Conservation (phyloP, 2,113 vertebrate genomes). For the Dipodomys ordii region DNA sequence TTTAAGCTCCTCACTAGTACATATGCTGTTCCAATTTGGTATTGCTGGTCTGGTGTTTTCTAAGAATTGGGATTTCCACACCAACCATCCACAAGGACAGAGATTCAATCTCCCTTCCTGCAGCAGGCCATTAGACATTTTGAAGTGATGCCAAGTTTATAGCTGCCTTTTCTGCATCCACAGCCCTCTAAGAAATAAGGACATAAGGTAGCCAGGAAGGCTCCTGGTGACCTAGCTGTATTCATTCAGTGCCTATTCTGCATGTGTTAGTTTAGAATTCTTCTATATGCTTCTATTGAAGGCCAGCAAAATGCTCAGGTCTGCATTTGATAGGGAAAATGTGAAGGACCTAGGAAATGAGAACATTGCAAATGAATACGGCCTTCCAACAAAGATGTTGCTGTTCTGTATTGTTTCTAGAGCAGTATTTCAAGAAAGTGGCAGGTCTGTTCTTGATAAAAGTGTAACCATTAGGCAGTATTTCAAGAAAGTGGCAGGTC, state of each 20-base stretch:
- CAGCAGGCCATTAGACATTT: slow-evolving; percentile 62
- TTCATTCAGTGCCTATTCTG: slow-evolving; percentile 61
- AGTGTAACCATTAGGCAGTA: slow-evolving; percentile 36
- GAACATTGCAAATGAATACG: neutral
- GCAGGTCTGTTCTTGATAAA: slow-evolving; percentile 53
- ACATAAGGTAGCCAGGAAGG: slow-evolving; percentile 13
- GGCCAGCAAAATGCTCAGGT: slow-evolving; percentile 62
- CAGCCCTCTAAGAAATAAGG: slow-evolving; percentile 10
- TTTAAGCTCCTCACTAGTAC: slow-evolving; percentile 58
- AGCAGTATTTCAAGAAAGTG: slow-evolving; percentile 37
- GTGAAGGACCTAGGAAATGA: slow-evolving; percentile 35
- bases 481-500: slow-evolving; percentile 38
- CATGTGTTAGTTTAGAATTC: slow-evolving; percentile 53
- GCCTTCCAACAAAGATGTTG: slow-evolving; percentile 43
- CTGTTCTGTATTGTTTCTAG: neutral
- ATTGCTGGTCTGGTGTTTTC: slow-evolving; percentile 58
- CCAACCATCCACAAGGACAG: slow-evolving; percentile 22
- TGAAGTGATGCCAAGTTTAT: slow-evolving; percentile 50
- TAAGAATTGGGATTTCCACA: slow-evolving; percentile 44
- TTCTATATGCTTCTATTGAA: slow-evolving; percentile 58
- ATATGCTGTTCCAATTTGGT: slow-evolving; percentile 26
- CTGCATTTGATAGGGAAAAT: slow-evolving; percentile 60
- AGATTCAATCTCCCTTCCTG: slow-evolving; percentile 40
- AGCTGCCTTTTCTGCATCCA: slow-evolving; percentile 37
- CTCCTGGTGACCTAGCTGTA: slow-evolving; percentile 35